Conservation (phyloP, 2,113 vertebrate species). For the Romanogobio albipinnatus region DNA sequence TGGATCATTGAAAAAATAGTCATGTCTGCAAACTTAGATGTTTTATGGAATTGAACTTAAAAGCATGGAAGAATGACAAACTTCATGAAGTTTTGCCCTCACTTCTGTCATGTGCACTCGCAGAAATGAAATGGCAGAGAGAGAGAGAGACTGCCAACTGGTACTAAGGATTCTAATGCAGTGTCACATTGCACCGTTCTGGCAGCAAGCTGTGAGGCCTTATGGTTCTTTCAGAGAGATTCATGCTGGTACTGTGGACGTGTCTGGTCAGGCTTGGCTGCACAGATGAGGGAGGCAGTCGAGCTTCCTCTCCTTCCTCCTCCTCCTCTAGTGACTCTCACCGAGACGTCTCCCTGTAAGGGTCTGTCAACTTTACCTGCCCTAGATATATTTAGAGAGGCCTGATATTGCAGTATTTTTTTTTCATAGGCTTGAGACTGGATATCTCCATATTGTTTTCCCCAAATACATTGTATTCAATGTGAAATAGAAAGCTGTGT, state of each 20-base stretch:
- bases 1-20: conserved; percentile 31
- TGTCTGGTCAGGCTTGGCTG: conserved; percentile 50
- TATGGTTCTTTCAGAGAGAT: conserved; percentile 56
- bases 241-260: conserved; percentile 34
- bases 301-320: conserved; percentile 38
- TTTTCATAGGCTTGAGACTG: neutral
- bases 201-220: conserved; percentile 62
- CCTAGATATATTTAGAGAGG: neutral
- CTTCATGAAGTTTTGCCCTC: conserved; percentile 46
- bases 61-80: conserved; percentile 34
- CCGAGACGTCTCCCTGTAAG: conserved; percentile 7
- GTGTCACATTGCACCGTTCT: conserved; percentile 59
- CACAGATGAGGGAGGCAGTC: conserved; percentile 43
- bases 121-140: conserved; percentile 42
- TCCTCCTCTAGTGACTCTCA: conserved; percentile 26
- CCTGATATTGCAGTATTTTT: neutral
- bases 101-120: conserved; percentile 43
- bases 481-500: neutral
- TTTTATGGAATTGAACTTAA: conserved; percentile 47
- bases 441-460: neutral
- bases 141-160: conserved; percentile 52
- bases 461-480: neutral
- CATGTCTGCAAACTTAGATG: conserved; percentile 32
- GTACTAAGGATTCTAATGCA: conserved; percentile 57
- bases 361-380: conserved; percentile 18